A percentile compares a stretch with the other conserved stretches of the same genome.
Conservation (phyloP, 2,888 invertebrate genomes). For the Eulithis testata region DNA sequence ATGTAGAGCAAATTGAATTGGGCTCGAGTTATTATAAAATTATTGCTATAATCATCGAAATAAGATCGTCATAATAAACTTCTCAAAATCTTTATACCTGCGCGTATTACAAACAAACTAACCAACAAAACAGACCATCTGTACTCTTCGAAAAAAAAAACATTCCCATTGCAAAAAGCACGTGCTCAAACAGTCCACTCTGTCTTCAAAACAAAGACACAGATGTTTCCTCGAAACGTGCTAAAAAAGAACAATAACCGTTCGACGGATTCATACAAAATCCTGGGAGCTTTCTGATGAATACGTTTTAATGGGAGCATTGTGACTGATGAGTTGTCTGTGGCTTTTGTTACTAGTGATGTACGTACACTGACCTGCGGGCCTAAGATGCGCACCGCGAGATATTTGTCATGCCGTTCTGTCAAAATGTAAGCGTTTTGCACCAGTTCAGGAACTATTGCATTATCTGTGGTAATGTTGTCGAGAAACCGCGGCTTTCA, state of each 20-base stretch:
- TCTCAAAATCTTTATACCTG: no score
- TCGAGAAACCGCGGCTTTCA: no score
- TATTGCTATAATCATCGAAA: no score
- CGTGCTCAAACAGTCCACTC: constrained; percentile 61
- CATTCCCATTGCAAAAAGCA: constrained; percentile 56
- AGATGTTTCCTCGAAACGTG: constrained; percentile 64
- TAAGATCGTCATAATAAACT: no score
- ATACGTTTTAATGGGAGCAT: constrained; percentile 42
- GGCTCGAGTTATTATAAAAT: no score
- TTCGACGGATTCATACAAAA: constrained; percentile 27
- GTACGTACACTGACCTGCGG: no score
- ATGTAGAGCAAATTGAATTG: no score
- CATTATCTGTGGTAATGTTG: no score
- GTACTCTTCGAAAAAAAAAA: constrained; percentile 26
- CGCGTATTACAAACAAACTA: not conserved
- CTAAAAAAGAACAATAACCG: constrained; percentile 56
- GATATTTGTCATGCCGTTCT: no score
- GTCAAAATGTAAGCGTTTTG: no score
- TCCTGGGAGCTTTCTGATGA: constrained; percentile 44
- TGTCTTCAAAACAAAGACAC: constrained; percentile 59
- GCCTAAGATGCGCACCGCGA: no score
- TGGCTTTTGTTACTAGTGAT: constrained; percentile 14
- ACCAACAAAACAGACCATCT: not conserved
- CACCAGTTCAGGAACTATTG: no score
- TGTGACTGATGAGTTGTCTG: constrained; percentile 12